Conservation (phyloP, 2,888 invertebrate genomes). For the Leucania comma region DNA sequence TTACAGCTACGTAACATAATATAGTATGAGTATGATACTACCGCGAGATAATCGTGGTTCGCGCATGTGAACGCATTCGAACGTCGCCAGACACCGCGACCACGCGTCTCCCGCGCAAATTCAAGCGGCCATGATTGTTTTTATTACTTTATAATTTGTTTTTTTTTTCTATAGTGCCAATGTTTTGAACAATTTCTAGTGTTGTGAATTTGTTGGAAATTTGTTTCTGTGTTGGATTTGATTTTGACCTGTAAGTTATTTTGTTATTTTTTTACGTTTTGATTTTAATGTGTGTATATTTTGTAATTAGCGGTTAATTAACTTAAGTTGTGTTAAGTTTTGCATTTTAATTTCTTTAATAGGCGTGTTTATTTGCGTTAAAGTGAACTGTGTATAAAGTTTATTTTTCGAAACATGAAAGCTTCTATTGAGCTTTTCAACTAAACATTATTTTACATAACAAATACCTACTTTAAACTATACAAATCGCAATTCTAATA, state of each 20-base stretch:
- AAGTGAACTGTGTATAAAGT: too few species aligned
- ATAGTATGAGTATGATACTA: constrained; percentile 66
- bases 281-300: constrained; percentile 25
- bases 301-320: constrained; percentile 15
- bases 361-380: too few species aligned
- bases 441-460: neutral
- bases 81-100: constrained; percentile 75
- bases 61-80: constrained; percentile 85
- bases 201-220: constrained; percentile 56
- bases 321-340: constrained; percentile 17
- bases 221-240: constrained; percentile 61
- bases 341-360: constrained; percentile 16
- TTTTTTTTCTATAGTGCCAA: constrained; percentile 57
- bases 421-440: neutral
- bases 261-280: constrained; percentile 17
- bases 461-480: too few species aligned
- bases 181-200: constrained; percentile 58
- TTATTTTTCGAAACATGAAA: neutral
- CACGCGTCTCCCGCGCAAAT: constrained; percentile 66
- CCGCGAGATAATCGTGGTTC: constrained; percentile 69
- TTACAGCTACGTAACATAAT: constrained; percentile 77
- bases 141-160: constrained; percentile 68
- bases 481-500: neutral
- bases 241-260: constrained; percentile 54
- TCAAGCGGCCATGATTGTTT: constrained; percentile 67